Conservation (phyloP, 2,113 vertebrate species). For the Tupaia chinensis region DNA sequence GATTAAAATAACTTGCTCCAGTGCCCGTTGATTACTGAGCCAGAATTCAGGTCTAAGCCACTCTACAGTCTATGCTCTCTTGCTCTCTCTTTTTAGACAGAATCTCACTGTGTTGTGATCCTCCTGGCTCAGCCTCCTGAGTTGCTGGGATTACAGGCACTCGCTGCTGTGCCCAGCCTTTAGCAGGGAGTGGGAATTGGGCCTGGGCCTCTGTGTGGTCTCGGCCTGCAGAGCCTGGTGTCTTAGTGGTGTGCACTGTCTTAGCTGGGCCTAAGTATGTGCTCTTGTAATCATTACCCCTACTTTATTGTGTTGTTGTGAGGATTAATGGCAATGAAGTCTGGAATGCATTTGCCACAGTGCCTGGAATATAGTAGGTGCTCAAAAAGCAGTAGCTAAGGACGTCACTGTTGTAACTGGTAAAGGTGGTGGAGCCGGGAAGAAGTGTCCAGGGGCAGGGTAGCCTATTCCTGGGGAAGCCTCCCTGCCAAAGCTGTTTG, state of each 20-base stretch:
- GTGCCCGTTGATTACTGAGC: background rate
- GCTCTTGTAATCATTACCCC: background rate
- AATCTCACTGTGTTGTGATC: too few relatives aligned
- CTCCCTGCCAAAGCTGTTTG: background rate
- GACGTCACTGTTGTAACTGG: background rate
- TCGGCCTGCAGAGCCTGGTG: too few relatives aligned
- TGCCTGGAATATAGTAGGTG: background rate
- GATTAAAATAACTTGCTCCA: background rate
- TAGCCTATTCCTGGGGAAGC: background rate
- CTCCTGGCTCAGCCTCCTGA: too few relatives aligned
- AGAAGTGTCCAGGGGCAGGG: background rate
- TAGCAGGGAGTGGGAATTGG: too few relatives aligned
- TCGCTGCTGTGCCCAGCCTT: too few relatives aligned
- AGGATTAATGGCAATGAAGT: conserved; percentile 17
- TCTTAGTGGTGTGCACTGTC: too few relatives aligned
- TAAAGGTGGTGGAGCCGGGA: background rate
- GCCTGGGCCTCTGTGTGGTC: too few relatives aligned
- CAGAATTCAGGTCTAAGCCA: conserved; percentile 9
- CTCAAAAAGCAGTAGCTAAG: background rate
- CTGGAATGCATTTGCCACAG: background rate
- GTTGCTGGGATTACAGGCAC: too few relatives aligned
- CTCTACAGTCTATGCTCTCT: background rate
- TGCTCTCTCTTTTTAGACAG: background rate
- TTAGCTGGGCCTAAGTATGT: background rate
- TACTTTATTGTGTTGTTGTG: background rate